A percentile compares a stretch with the other conserved stretches of the same genome.
phyloP scores from a whole-genome alignment of 2,797 vertebrate species.

The Mormyrops boulengeri region DNA sequence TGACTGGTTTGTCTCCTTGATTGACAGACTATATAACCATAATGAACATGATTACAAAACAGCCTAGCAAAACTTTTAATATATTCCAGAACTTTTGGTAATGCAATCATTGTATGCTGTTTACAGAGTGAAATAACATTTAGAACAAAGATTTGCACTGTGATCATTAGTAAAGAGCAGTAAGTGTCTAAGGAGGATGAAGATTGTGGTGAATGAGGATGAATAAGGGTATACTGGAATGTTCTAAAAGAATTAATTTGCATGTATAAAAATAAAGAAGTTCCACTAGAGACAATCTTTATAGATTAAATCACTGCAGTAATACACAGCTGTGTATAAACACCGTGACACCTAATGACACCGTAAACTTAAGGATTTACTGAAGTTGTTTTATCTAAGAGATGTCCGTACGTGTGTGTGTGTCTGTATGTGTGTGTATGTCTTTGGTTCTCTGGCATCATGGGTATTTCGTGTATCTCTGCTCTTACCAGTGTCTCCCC shows the following conservation, averaged over 20 bases:
- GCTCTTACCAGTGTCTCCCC: conserved; percentile 38
- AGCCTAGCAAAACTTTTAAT: not conserved
- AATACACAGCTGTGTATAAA: not conserved
- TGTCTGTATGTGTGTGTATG: too few species aligned
- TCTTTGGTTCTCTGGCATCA: not conserved
- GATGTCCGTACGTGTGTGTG: not conserved
- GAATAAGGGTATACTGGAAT: not conserved
- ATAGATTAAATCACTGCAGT: not conserved
- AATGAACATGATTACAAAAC: not conserved
- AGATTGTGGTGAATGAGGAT: not conserved
- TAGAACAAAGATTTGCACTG: not conserved
- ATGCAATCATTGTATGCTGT: not conserved
- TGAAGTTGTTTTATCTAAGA: not conserved
- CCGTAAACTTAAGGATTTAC: not conserved
- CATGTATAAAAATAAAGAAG: not conserved
- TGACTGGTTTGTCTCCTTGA: not conserved
- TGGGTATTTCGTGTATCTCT: not conserved
- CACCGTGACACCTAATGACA: not conserved
- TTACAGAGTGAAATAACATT: not conserved
- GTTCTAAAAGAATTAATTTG: not conserved
- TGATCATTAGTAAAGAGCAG: not conserved
- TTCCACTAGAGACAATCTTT: not conserved
- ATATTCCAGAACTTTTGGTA: not conserved
- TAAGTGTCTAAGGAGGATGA: not conserved
- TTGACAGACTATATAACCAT: not conserved